phyloP scores from a whole-genome alignment of 2,113 vertebrate genomes.

The Carassius auratus region DNA sequence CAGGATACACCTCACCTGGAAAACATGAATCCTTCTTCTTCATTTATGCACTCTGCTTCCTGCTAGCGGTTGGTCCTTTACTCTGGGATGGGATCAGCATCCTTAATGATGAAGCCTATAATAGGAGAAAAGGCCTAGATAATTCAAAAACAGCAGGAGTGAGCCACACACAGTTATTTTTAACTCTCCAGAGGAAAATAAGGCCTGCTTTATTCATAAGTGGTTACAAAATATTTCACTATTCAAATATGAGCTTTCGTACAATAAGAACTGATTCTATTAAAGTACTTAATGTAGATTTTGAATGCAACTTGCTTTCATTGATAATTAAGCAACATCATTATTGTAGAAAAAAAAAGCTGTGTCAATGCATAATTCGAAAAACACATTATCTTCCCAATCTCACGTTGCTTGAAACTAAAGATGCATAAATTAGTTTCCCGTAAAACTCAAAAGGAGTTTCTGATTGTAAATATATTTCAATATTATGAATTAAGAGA shows the following conservation, averaged over 20 bases:
- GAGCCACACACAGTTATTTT: neutral
- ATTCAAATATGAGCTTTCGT: neutral
- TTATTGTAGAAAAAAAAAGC: neutral
- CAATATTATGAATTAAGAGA: no score
- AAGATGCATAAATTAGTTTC: no score
- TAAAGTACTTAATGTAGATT: neutral
- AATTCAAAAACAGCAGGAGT: neutral
- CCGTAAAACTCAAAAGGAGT: no score
- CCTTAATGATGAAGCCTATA: slow-evolving; percentile 4
- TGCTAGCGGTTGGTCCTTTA: slow-evolving; percentile 1
- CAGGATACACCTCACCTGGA: slow-evolving; percentile 64
- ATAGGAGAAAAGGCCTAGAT: slow-evolving; percentile 15
- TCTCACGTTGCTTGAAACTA: no score
- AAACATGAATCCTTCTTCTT: slow-evolving; percentile 19
- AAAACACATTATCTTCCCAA: no score
- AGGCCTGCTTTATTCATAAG: neutral
- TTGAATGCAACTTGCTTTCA: neutral
- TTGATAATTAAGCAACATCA: neutral
- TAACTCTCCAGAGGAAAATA: neutral
- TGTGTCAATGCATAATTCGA: no score
- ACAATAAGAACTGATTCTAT: neutral
- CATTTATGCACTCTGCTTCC: neutral
- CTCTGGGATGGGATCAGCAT: neutral
- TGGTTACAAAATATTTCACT: slow-evolving; percentile 17
- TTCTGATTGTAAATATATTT: no score